phyloP scores from a whole-genome alignment of 2,113 vertebrate species.

The Aptenodytes patagonicus region DNA sequence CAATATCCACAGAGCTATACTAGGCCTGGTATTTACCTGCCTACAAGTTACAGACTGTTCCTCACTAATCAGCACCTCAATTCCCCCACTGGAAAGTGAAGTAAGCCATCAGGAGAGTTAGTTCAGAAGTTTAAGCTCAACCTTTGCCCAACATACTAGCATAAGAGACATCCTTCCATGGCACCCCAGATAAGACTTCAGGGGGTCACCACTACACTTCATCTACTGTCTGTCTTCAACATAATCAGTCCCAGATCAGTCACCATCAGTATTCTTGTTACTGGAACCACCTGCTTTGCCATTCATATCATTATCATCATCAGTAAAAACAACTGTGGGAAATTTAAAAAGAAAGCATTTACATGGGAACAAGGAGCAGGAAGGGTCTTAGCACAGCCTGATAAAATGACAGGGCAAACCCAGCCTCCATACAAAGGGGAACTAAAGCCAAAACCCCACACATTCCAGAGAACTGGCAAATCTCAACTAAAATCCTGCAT shows the following conservation, averaged over 20 bases:
- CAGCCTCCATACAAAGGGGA: accelerated
- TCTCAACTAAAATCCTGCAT: neutral
- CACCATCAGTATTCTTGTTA: neutral
- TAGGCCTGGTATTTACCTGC: neutral
- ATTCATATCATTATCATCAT: neutral
- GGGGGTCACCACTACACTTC: neutral
- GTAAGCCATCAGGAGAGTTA: neutral
- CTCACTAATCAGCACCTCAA: neutral
- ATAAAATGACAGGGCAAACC: neutral
- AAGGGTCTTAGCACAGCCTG: neutral
- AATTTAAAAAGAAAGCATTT: neutral
- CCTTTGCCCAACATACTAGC: neutral
- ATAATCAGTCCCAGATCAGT: neutral
- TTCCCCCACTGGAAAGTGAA: neutral
- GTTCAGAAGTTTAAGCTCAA: neutral
- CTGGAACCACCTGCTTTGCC: neutral
- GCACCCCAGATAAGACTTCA: neutral
- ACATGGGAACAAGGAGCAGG: neutral
- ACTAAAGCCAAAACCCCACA: neutral
- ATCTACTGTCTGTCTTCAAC: neutral
- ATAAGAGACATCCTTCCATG: neutral
- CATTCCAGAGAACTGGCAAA: neutral
- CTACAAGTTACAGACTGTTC: neutral
- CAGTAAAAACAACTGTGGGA: neutral
- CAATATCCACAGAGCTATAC: neutral